Percentiles rank a stretch among this genome's conserved stretches.
Conservation (phyloP, 2,113 vertebrate genomes). For the Pao palembangensis region DNA sequence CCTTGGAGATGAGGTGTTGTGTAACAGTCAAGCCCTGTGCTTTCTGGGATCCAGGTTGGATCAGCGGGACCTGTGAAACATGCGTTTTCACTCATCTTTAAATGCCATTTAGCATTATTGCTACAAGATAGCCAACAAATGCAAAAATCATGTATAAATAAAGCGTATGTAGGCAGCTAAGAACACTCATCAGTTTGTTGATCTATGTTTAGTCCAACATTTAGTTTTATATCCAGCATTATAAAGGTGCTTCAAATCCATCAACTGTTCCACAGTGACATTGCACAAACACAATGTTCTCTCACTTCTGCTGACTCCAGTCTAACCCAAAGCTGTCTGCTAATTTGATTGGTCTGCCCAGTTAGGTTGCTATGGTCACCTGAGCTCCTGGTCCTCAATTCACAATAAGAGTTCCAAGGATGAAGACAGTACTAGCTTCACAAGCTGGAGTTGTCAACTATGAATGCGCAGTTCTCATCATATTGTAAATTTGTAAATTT, state of each 20-base stretch:
- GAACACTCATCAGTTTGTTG: too few species aligned
- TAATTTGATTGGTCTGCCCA: constrained; percentile 50
- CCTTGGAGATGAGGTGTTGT: constrained; percentile 48
- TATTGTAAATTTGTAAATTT: too few species aligned
- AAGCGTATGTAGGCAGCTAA: too few species aligned
- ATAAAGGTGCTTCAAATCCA: too few species aligned
- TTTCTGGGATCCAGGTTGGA: constrained; percentile 29
- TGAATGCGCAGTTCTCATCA: too few species aligned
- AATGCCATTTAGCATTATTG: too few species aligned
- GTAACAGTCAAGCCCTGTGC: constrained; percentile 32
- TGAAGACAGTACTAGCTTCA: constrained; percentile 10
- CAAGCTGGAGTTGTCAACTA: constrained; percentile 26
- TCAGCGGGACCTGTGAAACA: background rate
- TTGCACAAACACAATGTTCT: constrained; percentile 30
- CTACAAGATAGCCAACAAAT: too few species aligned
- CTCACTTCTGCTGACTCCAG: constrained; percentile 51
- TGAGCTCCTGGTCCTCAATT: constrained; percentile 16
- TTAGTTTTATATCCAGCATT: background rate
- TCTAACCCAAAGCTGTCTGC: constrained; percentile 31
- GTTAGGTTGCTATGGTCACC: constrained; percentile 42
- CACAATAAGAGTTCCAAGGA: constrained; percentile 15
- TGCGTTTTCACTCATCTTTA: background rate
- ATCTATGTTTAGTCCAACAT: too few species aligned
- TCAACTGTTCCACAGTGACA: constrained; percentile 3
- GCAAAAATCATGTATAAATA: too few species aligned